Evolutionary conservation across 2,113 vertebrate species (phyloP), one percentile per base, ranked within the genome.

Genomic region (Heliornis fulica): DNA sequence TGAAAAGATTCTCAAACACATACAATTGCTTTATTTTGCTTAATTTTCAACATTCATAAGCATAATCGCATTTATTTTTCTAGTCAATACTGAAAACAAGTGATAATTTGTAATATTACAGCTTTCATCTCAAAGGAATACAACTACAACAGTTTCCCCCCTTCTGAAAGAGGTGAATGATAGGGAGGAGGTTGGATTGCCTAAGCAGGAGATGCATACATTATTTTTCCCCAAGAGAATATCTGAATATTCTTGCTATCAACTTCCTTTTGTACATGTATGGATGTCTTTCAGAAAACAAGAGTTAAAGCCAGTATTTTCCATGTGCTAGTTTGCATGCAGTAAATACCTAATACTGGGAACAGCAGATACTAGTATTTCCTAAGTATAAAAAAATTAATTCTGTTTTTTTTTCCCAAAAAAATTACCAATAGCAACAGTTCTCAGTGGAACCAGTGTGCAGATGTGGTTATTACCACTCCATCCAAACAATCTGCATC

Each of bases 41-140:
- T 98, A 97, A 98, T 98, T 98, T 98, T 97, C 96, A 94, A 97
- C 97, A 98, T 98, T 98, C 97, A 98, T 82, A 95, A 95, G 89
- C 88, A 85, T 97, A 98, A 98, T 97, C 97, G 97, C 97, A 97
- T 98, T 98, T 98, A 97, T 98, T 98, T 96, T 98, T 90, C 97
- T 96, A 92, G 84, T 97, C 98, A 97, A 97, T 97, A 96, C 96
- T 97, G 97, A 97, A 98, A 98, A 98, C 97, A 98, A 98, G 96
- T 28, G 95, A 97, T 98, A 97, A 98, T 98, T 98, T 98, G 96
- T 96, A 95, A 90, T 89, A 97, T 96, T 97, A 96, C 94, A 97
- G 94, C 94, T 97, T 94, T 61, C 89, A 65, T 94, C 74, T 94
- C 93, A 93, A 83, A 96, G 91, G 92, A 98, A 96, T 81, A 97